Conservation (phyloP, 2,888 invertebrate genomes). For the Hemistola chrysoprasaria region DNA sequence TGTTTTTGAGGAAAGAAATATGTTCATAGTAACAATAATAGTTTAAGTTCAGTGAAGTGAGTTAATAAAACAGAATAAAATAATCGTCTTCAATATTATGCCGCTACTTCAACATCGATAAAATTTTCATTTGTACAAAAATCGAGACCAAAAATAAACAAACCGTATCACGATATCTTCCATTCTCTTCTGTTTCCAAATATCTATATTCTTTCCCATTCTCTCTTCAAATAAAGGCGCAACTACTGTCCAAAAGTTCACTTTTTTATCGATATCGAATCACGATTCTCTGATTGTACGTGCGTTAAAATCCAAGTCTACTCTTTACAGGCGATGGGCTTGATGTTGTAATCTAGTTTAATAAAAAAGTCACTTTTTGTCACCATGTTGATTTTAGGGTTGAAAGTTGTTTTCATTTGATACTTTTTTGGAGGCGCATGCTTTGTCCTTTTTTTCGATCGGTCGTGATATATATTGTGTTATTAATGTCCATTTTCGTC, state of each 20-base stretch:
- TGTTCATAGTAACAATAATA: too few species aligned
- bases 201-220: neutral
- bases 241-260: conserved; percentile 34
- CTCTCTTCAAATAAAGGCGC: conserved; percentile 4
- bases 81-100: too few species aligned
- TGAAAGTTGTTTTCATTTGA: conserved; percentile 42
- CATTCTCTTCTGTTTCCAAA: conserved; percentile 5
- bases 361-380: conserved; percentile 46
- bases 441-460: conserved; percentile 27
- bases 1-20: too few species aligned
- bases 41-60: too few species aligned
- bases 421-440: conserved; percentile 40
- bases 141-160: conserved; percentile 16
- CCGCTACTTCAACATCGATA: too few species aligned
- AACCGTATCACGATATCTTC: neutral
- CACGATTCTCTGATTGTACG: conserved; percentile 60
- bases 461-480: too few species aligned
- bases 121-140: conserved; percentile 11
- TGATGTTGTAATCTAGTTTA: conserved; percentile 53
- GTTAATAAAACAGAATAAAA: too few species aligned
- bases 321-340: conserved; percentile 51
- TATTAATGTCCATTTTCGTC: too few species aligned
- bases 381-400: conserved; percentile 47
- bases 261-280: conserved; percentile 47
- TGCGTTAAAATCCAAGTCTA: conserved; percentile 53